Evolutionary conservation across 1,140 invertebrate genomes (phyloP).

Genomic region (Propsilocerus akamusi): DNA sequence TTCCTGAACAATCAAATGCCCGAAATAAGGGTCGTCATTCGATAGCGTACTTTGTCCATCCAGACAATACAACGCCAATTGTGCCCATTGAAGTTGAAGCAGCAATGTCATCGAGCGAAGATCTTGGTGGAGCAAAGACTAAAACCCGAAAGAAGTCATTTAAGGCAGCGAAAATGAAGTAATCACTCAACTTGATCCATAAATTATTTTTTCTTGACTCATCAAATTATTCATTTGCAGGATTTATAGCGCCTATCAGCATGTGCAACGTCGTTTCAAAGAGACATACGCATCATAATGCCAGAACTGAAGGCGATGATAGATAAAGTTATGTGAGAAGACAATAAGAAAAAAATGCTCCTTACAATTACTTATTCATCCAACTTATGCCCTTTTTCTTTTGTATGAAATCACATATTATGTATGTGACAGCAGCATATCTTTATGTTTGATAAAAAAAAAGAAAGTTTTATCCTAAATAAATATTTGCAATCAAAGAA

Average conservation of each 20-base stretch:
- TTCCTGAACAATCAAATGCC: constrained; percentile 38
- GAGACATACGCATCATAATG: constrained; percentile 42
- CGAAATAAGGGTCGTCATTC: constrained; percentile 42
- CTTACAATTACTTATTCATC: too few relatives aligned
- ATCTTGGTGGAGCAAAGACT: constrained; percentile 21
- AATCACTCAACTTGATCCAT: not conserved
- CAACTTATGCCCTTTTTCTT: too few relatives aligned
- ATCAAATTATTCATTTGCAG: constrained; percentile 17
- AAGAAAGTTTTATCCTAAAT: too few relatives aligned
- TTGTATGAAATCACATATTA: too few relatives aligned
- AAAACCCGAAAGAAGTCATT: constrained; percentile 29
- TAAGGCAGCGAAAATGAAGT: constrained; percentile 23
- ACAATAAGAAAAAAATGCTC: too few relatives aligned
- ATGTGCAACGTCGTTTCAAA: constrained; percentile 44
- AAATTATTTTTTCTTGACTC: not conserved
- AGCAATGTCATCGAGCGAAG: constrained; percentile 13
- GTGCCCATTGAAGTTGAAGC: constrained; percentile 26
- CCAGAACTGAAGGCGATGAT: too few relatives aligned
- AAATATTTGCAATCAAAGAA: too few relatives aligned
- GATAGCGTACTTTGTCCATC: constrained; percentile 59
- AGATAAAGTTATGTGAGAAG: too few relatives aligned
- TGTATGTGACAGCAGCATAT: too few relatives aligned
- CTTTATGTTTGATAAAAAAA: too few relatives aligned
- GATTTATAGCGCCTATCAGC: constrained; percentile 44
- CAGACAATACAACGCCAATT: constrained; percentile 36